Percentiles rank a stretch among this genome's conserved stretches.
phyloP scores from a whole-genome alignment of 2,113 vertebrate genomes.

The Pongo abelii region DNA sequence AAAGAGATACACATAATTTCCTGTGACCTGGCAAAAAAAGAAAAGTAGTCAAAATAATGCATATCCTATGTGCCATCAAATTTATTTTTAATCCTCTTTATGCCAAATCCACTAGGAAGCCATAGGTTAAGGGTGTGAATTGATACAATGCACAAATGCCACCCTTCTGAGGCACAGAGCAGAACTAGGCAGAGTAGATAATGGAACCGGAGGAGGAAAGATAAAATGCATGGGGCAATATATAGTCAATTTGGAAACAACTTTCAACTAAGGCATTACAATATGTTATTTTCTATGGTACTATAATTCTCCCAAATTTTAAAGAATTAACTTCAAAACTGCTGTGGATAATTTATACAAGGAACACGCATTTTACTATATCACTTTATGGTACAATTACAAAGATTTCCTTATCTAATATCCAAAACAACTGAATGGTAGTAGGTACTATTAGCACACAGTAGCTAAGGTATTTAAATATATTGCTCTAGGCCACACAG shows the following conservation, averaged over 20 bases:
- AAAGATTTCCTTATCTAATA: neutral
- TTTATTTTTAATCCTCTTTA: neutral
- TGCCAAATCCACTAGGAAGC: neutral
- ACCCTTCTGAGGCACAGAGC: neutral
- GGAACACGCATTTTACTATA: neutral
- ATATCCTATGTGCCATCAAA: neutral
- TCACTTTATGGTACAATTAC: neutral
- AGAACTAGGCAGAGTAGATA: neutral
- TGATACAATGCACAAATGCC: accelerated
- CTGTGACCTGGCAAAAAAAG: neutral
- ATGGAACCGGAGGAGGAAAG: neutral
- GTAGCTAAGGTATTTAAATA: neutral
- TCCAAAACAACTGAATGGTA: neutral
- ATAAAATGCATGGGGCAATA: neutral
- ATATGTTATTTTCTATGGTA: neutral
- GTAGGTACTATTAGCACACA: neutral
- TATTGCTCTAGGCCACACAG: neutral
- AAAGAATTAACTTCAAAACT: conserved; percentile 16
- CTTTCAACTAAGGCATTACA: neutral
- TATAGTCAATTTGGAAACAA: neutral
- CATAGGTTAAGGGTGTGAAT: neutral
- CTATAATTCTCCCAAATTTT: neutral
- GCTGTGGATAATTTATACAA: neutral
- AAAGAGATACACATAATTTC: neutral
- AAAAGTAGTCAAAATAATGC: neutral